Percentiles rank a stretch among this genome's conserved stretches.
These are phyloP conservation scores for Cyprinodon diabolis DNA, from an alignment of 2,797 vertebrate genomes.

Conservation along the genomic window DNA sequence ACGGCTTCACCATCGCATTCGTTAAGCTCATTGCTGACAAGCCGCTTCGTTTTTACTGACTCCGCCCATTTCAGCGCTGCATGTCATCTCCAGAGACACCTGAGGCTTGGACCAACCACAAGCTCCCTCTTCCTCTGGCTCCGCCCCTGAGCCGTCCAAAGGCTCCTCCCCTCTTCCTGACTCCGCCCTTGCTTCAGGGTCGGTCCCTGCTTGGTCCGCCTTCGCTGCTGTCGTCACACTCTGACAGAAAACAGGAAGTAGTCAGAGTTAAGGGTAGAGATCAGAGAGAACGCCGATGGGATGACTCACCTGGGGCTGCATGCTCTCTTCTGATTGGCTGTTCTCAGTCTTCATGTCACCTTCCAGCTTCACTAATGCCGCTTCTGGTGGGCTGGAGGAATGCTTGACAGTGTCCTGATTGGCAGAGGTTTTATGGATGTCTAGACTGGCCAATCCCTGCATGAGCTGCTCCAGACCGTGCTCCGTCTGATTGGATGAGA, in stretches of 20 bases:
- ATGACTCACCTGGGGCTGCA: conserved; percentile 38
- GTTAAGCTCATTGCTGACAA: background rate
- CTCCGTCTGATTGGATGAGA: conserved; percentile 39
- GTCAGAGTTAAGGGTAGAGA: background rate
- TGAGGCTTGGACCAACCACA: conserved; percentile 69
- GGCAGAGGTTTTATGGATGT: conserved; percentile 59
- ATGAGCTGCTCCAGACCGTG: conserved; percentile 70
- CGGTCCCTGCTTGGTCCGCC: background rate
- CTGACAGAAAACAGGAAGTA: conserved; percentile 6
- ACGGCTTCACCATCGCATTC: background rate
- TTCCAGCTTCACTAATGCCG: conserved; percentile 63
- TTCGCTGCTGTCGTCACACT: conserved; percentile 14
- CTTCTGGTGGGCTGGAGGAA: conserved; percentile 58
- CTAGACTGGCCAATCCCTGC: conserved; percentile 72
- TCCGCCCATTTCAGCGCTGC: conserved; percentile 53
- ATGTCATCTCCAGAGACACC: conserved; percentile 60
- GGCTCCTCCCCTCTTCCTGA: too few species aligned
- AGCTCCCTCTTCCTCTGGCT: conserved; percentile 60
- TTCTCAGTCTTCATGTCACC: conserved; percentile 18
- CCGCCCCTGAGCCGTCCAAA: conserved; percentile 8
- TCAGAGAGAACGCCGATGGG: background rate
- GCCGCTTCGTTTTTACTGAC: conserved; percentile 25
- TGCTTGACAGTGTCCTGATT: conserved; percentile 32
- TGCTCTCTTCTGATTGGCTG: conserved; percentile 42
- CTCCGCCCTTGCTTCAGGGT: background rate